Conservation (phyloP, 2,888 invertebrate species). For the Lydus trimaculatus region DNA sequence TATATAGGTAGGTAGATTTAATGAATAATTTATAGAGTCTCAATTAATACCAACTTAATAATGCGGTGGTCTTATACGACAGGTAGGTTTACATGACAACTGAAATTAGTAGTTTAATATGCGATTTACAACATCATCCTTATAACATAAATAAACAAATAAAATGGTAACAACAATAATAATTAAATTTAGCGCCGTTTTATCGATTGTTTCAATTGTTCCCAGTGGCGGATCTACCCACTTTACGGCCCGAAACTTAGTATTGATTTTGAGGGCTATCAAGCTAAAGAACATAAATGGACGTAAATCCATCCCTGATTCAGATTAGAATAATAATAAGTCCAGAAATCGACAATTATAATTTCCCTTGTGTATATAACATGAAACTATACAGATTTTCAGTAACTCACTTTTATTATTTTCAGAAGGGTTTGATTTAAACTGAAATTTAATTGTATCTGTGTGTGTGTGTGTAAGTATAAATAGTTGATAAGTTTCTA, state of each 20-base stretch:
- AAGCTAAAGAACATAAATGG: too few species aligned
- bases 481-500: not conserved
- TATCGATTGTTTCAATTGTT: too few species aligned
- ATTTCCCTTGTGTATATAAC: not conserved
- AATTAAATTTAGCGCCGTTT: not conserved
- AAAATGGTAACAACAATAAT: not conserved
- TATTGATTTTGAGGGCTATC: too few species aligned
- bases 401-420: not conserved
- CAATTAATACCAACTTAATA: conserved; percentile 6
- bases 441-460: too few species aligned
- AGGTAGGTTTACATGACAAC: not conserved
- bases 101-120: not conserved
- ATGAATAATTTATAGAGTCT: conserved; percentile 2
- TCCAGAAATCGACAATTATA: not conserved
- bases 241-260: too few species aligned
- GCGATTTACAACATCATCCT: not conserved
- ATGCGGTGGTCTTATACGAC: not conserved
- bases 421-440: too few species aligned
- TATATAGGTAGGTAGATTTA: too few species aligned
- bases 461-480: too few species aligned
- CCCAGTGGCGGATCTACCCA: too few species aligned
- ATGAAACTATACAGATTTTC: not conserved
- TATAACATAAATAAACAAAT: not conserved
- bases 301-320: too few species aligned
- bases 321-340: not conserved